A percentile compares a stretch with the other conserved stretches of the same genome.
phyloP scores from a whole-genome alignment of 2,888 invertebrate species.

The Aradus depressus region DNA sequence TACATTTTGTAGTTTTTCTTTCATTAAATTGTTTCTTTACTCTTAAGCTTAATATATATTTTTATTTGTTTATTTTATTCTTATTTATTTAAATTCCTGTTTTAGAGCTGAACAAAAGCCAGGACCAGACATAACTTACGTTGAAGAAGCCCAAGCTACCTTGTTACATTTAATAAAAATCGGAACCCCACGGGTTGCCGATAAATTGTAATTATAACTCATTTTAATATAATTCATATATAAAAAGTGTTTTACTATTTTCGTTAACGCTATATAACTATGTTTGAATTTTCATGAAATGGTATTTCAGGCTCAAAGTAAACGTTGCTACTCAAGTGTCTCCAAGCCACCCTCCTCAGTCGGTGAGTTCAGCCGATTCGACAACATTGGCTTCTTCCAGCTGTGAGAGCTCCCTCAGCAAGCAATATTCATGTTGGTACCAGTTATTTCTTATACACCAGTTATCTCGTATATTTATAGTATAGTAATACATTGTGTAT shows the following conservation, averaged over 20 bases:
- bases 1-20: background rate
- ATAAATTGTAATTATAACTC: constrained; percentile 42
- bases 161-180: constrained; percentile 63
- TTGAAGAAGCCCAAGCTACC: constrained; percentile 83
- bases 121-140: constrained; percentile 70
- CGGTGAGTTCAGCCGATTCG: background rate
- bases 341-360: background rate
- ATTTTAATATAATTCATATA: background rate
- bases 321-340: background rate
- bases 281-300: background rate
- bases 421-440: constrained; percentile 10
- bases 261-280: background rate
- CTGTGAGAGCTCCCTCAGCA: constrained; percentile 8
- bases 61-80: background rate
- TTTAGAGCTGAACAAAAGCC: constrained; percentile 47
- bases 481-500: background rate
- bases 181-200: constrained; percentile 59
- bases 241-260: background rate
- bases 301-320: constrained; percentile 3
- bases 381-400: background rate
- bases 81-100: constrained; percentile 23
- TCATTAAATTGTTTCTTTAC: background rate
- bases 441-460: background rate
- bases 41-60: background rate
- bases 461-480: background rate